Base-by-base conservation (phyloP, 1,140 invertebrate species). In the Lepidurus packardi region DNA sequence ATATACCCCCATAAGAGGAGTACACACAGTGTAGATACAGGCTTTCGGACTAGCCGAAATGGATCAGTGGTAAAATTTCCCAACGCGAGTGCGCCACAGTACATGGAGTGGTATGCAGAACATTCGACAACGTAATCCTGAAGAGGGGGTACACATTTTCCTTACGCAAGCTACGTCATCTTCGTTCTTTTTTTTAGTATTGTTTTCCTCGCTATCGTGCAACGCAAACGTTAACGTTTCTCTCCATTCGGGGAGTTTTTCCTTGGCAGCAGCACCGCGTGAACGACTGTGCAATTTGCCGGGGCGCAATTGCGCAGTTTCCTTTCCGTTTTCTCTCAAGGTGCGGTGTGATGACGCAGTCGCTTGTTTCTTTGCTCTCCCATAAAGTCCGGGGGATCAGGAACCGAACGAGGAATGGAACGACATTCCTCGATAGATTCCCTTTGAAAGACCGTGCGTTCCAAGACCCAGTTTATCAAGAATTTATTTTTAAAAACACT, bases 281-380 rank as follows among this genome's bases (percentile, higher is more conserved):
- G 53, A 65, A 65, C 53, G 8, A 21, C 53, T 21, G 53, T 65
- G 53, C 34, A 34, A n/a, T 13, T 65, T 65, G 16, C 9, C 21
- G 16, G 53, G 53, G 53, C 53, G 53, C 53, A 65, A 65, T 65
- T 65, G 53, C 53, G 53, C 53, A 65, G 53, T 65, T 65, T 65
- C 53, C 21, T 65, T 65, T 21, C 53, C 16, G 34, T 34, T 34
- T 65, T 65, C 21, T 21, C 53, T 21, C 53, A 65, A 65, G 21
- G 53, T 13, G 16, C 16, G n/a, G 16, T 21, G 53, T 65, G 53
- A 65, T 65, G 53, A 65, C 53, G 53, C 53, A 65, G 53, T 65
- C 53, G 53, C 53, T 65, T 65, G 53, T 65, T 65, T 3, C 34
- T 34, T 65, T 65, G 53, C 53, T 7, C 53, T 65, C 53, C 53